Conservation (phyloP, 2,113 vertebrate genomes). For the Plecotus auritus region DNA sequence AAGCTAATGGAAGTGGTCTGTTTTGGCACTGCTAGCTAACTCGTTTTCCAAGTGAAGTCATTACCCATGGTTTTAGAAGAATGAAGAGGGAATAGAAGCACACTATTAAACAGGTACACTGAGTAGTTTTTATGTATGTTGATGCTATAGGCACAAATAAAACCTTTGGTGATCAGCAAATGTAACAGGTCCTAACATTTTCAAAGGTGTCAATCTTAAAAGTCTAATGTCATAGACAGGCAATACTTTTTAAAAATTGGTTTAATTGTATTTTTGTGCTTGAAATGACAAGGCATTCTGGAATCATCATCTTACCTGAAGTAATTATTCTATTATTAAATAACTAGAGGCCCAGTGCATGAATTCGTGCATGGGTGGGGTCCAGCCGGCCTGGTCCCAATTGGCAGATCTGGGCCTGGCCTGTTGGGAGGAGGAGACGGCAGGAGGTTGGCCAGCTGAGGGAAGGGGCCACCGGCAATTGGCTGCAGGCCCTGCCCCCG, state of each 20-base stretch:
- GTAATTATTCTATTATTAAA: slow-evolving; percentile 50
- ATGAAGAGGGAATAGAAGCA: background rate
- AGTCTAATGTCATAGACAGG: background rate
- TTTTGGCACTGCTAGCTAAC: background rate
- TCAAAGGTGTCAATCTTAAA: slow-evolving; percentile 23
- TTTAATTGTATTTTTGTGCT: slow-evolving; percentile 26
- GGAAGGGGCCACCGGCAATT: too few species aligned
- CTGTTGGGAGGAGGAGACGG: too few species aligned
- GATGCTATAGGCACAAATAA: slow-evolving; percentile 7
- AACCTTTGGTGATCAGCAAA: background rate
- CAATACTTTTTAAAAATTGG: background rate
- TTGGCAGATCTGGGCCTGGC: too few species aligned
- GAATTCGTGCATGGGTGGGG: too few species aligned
- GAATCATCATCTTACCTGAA: slow-evolving; percentile 36
- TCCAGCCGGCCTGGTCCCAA: too few species aligned
- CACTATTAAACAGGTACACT: background rate
- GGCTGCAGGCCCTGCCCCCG: too few species aligned
- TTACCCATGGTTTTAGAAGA: slow-evolving; percentile 26
- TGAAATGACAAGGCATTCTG: slow-evolving; percentile 51
- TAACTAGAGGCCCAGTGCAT: background rate
- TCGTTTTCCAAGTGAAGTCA: background rate
- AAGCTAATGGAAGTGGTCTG: background rate
- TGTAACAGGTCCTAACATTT: slow-evolving; percentile 9
- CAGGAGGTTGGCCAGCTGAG: too few species aligned
- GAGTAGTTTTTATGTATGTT: background rate